phyloP scores from a whole-genome alignment of 1,140 invertebrate genomes.

The Acromyrmex echinatior region DNA sequence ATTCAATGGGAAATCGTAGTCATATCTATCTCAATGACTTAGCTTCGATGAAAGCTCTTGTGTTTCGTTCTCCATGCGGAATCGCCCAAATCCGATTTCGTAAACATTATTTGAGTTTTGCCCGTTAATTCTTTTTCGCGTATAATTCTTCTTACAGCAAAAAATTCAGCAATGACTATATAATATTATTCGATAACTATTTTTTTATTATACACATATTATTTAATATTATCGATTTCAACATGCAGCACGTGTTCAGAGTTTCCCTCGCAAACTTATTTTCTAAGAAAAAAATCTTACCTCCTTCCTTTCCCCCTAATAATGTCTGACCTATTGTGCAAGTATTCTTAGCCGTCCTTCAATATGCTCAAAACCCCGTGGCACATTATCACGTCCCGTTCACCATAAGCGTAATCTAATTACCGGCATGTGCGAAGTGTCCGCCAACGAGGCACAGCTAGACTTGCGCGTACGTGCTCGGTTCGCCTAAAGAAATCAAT shows the following conservation, averaged over 20 bases:
- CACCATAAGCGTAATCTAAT: slow-evolving; percentile 66
- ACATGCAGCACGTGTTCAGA: not conserved
- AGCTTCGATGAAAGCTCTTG: not conserved
- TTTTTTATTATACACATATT: not conserved
- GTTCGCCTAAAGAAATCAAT: slow-evolving; percentile 79
- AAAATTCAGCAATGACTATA: not conserved
- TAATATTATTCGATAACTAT: not conserved
- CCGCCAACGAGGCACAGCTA: slow-evolving; percentile 37
- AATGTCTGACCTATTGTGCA: slow-evolving; percentile 43
- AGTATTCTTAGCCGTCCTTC: slow-evolving; percentile 58
- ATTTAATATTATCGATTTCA: slow-evolving; percentile 9
- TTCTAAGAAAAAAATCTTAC: slow-evolving; percentile 11
- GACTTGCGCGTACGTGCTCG: slow-evolving; percentile 78
- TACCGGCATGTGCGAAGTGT: slow-evolving; percentile 50
- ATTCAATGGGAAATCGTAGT: slow-evolving; percentile 54
- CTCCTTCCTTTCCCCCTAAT: not conserved
- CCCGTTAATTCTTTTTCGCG: not conserved
- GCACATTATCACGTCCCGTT: slow-evolving; percentile 19
- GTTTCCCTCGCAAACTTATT: not conserved
- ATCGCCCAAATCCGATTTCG: not conserved
- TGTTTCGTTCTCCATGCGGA: not conserved
- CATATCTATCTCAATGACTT: slow-evolving; percentile 12
- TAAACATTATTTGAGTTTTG: too few relatives aligned
- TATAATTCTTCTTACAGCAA: too few relatives aligned
- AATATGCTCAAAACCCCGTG: slow-evolving; percentile 48